Evolutionary conservation across 2,113 vertebrate genomes (phyloP).

Genomic region (Ciconia boyciana): DNA sequence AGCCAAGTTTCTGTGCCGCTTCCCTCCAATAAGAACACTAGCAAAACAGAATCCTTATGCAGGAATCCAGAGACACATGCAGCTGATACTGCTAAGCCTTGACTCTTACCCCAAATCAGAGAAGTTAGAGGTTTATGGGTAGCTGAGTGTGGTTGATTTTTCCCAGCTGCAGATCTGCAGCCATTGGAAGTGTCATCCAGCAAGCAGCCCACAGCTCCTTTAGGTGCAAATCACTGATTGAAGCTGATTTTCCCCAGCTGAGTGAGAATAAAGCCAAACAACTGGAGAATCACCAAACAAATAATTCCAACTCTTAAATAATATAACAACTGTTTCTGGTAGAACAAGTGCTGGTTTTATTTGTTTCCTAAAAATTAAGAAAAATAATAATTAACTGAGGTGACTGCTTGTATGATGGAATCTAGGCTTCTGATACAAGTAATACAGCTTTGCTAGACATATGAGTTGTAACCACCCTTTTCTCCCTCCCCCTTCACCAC

Average conservation of each 20-base stretch:
- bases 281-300: not conserved
- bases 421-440: not conserved
- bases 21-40: accelerated
- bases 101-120: accelerated
- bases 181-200: not conserved
- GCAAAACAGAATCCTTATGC: accelerated
- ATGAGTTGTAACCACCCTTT: not conserved
- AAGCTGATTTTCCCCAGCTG: not conserved
- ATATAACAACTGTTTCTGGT: slow-evolving; percentile 6
- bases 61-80: accelerated
- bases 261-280: not conserved
- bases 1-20: accelerated
- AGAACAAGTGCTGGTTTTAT: slow-evolving; percentile 40
- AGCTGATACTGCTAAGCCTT: accelerated
- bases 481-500: not conserved
- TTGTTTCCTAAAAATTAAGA: slow-evolving; percentile 44
- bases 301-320: not conserved
- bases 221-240: not conserved
- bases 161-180: not conserved
- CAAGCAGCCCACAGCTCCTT: not conserved
- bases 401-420: not conserved
- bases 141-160: not conserved
- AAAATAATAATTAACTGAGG: slow-evolving; percentile 32
- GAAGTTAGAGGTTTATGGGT: not conserved
- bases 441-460: not conserved